Percentiles rank a stretch among this genome's conserved stretches.
phyloP scores from a whole-genome alignment of 2,113 vertebrate genomes.

The Scalopus aquaticus region DNA sequence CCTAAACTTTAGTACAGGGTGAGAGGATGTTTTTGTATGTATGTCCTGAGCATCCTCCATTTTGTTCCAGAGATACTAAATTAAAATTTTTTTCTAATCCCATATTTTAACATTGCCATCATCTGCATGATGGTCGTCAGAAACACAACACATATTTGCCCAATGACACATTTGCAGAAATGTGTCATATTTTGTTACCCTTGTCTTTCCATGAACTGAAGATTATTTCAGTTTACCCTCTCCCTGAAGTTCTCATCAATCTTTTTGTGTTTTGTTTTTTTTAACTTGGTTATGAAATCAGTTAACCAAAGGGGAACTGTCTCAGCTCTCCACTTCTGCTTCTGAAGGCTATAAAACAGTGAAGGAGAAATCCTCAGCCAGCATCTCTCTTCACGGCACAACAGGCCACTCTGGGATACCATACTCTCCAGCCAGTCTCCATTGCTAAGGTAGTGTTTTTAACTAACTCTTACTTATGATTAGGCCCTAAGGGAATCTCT shows the following conservation, averaged over 20 bases:
- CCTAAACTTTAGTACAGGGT: neutral
- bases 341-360: constrained; percentile 63
- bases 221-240: neutral
- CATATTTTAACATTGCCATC: neutral
- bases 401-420: neutral
- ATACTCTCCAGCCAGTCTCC: constrained; percentile 22
- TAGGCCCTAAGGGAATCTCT: neutral
- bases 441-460: constrained; percentile 58
- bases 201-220: neutral
- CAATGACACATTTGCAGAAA: neutral
- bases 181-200: neutral
- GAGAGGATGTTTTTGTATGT: neutral
- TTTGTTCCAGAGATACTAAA: neutral
- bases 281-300: constrained; percentile 56
- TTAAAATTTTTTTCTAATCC: neutral
- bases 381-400: neutral
- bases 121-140: neutral
- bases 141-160: constrained; percentile 5
- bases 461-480: neutral
- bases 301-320: constrained; percentile 57
- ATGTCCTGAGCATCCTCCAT: neutral
- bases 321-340: constrained; percentile 70
- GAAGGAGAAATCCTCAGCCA: neutral
- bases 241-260: neutral
- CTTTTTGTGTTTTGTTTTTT: neutral